A percentile compares a stretch with the other conserved stretches of the same genome.
These are phyloP conservation scores for Tetrao urogallus DNA, from an alignment of 2,113 vertebrate genomes.

Conservation along the genomic window DNA sequence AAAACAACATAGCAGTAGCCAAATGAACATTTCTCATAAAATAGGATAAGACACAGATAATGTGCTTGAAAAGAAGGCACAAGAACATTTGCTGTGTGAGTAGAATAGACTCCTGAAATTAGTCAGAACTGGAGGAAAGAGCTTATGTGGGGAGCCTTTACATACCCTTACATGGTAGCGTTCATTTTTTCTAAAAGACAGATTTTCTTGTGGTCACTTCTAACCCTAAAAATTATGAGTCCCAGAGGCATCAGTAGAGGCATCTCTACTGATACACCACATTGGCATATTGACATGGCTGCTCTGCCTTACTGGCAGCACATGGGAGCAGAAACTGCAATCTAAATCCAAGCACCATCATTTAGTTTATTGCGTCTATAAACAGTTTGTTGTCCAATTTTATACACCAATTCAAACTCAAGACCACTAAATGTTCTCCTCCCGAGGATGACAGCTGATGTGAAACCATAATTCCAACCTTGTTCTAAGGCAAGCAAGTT, in stretches of 20 bases:
- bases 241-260: neutral
- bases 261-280: neutral
- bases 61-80: neutral
- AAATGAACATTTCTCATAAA: conserved; percentile 50
- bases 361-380: neutral
- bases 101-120: neutral
- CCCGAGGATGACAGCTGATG: neutral
- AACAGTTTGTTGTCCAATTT: neutral
- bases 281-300: neutral
- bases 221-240: neutral
- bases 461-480: neutral
- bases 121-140: neutral
- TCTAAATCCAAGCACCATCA: fast-evolving
- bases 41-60: neutral
- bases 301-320: neutral
- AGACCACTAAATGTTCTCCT: neutral
- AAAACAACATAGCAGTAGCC: neutral
- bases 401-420: neutral
- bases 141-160: neutral
- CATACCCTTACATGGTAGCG: neutral
- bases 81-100: neutral
- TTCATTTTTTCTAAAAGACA: neutral
- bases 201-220: neutral
- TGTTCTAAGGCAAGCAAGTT: neutral
- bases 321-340: neutral